These are phyloP conservation scores for Drosophila siamana DNA, from an alignment of 2,888 invertebrate species.

Conservation along the genomic window DNA sequence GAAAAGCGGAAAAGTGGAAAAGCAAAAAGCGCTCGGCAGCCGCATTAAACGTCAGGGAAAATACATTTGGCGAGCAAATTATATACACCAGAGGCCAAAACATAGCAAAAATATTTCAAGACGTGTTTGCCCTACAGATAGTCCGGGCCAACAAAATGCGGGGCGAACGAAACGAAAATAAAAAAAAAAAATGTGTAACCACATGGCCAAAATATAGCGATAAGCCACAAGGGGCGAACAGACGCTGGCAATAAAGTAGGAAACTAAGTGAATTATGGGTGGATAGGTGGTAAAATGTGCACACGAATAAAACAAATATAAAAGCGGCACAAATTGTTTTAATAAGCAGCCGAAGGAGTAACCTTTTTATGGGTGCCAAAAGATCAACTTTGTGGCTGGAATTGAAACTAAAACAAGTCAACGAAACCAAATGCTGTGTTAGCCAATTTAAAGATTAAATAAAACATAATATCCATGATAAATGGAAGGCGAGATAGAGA, in stretches of 20 bases:
- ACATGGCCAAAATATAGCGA: conserved; percentile 59
- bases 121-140: conserved; percentile 31
- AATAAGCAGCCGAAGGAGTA: conserved; percentile 37
- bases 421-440: neutral
- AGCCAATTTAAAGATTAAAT: neutral
- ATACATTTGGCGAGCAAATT: conserved; percentile 55
- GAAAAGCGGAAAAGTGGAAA: neutral
- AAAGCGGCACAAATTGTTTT: conserved; percentile 57
- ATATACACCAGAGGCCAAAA: conserved; percentile 44
- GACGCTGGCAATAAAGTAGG: conserved; percentile 38
- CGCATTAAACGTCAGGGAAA: conserved; percentile 26
- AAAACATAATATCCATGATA: conserved; percentile 1
- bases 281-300: conserved; percentile 47
- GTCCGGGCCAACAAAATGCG: neutral
- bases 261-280: conserved; percentile 61
- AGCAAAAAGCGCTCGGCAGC: neutral
- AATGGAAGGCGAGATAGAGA: conserved; percentile 2
- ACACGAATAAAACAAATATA: conserved; percentile 50
- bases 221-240: conserved; percentile 49
- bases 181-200: conserved; percentile 17
- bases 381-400: neutral
- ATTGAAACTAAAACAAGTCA: neutral
- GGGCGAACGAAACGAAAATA: too few relatives aligned
- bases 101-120: conserved; percentile 48
- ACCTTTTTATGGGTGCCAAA: conserved; percentile 12